Evolutionary conservation across 2,113 vertebrate genomes (phyloP).

Genomic region (Semnopithecus entellus): DNA sequence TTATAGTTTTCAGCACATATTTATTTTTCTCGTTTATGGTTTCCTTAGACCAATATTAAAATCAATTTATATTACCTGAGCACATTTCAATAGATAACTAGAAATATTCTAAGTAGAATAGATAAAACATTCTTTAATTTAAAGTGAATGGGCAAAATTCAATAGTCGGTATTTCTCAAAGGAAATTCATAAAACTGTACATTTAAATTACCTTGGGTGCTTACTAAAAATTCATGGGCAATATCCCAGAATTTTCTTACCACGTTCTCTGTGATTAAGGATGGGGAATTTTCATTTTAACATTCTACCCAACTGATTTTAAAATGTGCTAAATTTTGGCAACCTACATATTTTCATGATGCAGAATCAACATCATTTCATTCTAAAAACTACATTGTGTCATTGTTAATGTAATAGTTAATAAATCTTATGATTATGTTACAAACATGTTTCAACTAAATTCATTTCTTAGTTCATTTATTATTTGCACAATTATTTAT

Average conservation of each 20-base stretch:
- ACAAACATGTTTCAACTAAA: not conserved
- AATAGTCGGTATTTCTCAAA: not conserved
- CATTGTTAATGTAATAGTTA: not conserved
- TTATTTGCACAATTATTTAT: not conserved
- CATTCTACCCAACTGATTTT: not conserved
- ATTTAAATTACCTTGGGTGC: not conserved
- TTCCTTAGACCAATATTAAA: constrained; percentile 14
- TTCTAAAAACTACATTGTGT: not conserved
- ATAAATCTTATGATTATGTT: not conserved
- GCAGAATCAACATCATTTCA: not conserved
- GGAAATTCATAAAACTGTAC: not conserved
- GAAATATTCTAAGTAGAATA: constrained; percentile 19
- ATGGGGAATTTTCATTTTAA: not conserved
- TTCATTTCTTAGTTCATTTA: not conserved
- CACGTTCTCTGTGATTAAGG: not conserved
- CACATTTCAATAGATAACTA: constrained; percentile 21
- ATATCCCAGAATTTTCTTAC: not conserved
- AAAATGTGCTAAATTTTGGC: not conserved
- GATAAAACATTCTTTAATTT: not conserved
- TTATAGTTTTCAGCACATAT: not conserved
- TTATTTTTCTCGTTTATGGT: constrained; percentile 26
- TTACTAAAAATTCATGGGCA: not conserved
- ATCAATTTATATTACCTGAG: constrained; percentile 32
- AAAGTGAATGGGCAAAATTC: not conserved
- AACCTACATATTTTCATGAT: not conserved